A percentile compares a stretch with the other conserved stretches of the same genome.
Evolutionary conservation across 2,113 vertebrate species (phyloP).

Genomic region (Mustela nigripes): DNA sequence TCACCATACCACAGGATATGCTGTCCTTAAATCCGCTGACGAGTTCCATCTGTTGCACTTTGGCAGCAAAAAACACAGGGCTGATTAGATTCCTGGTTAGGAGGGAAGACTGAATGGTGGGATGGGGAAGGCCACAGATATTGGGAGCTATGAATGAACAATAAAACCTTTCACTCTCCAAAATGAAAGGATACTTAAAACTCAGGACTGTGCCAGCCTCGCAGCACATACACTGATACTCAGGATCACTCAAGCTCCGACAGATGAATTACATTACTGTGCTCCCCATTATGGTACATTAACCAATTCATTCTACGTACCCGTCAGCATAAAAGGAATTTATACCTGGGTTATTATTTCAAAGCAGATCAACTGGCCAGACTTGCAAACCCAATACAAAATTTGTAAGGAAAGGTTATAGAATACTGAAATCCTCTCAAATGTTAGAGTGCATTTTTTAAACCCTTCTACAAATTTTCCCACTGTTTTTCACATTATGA

Average conservation of each 20-base stretch:
- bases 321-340: conserved; percentile 3
- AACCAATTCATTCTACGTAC: conserved; percentile 38
- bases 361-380: conserved; percentile 22
- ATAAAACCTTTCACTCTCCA: neutral
- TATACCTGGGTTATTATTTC: conserved; percentile 40
- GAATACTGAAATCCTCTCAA: conserved; percentile 15
- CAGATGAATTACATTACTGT: neutral
- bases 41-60: neutral
- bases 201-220: neutral
- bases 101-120: neutral
- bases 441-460: conserved; percentile 5
- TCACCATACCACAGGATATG: neutral
- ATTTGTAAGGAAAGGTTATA: neutral
- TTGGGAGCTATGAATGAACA: neutral
- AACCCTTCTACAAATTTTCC: conserved; percentile 15
- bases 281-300: neutral
- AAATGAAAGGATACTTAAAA: conserved; percentile 52
- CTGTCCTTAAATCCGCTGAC: neutral
- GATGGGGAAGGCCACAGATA: neutral
- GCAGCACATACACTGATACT: neutral
- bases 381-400: conserved; percentile 35
- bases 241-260: conserved; percentile 14
- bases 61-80: neutral
- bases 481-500: conserved; percentile 36
- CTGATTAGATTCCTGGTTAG: neutral